Evolutionary conservation across 2,888 invertebrate species (phyloP), one percentile per base, ranked within the genome.

Genomic region (Idaea dimidiata): DNA sequence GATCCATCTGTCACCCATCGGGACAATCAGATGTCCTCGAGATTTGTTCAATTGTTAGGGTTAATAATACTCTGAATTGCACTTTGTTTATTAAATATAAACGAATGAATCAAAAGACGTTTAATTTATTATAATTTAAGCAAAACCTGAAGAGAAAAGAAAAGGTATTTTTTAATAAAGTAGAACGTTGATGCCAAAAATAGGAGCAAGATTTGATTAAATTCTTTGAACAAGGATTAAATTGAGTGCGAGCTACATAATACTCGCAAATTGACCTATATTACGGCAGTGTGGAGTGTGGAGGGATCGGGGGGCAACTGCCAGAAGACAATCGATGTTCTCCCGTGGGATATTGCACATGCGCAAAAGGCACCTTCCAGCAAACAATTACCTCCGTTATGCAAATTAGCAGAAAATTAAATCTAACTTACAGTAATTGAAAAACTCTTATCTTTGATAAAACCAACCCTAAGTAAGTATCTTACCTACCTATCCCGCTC

Each of bases 11-110:
- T 78, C 83, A 78, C 75, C 78, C 71, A 78, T 80, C 76, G 83
- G 87, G 87, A 86, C 84, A 78, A 78, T 75, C 74, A 79, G 78
- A 82, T 80, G 87, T 88, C 87, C 84, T 82, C 78, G 80, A 85
- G 74, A 89, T 89, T 89, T 91, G 89, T 91, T 91, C 90, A 91
- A 91, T 91, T 90, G 89, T 91, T 91, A 91, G 87, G 88, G 88
- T 87, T 91, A 91, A 91, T 83, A 82, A 91, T 83, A 82, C 89
- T 92, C 92, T 93, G 93, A 91, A 93, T 92, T 93, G 93, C 92
- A 92, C 86, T 91, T 93, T 93, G 89, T 92, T 93, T 92, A 93
- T 91, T 91, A 91, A 93, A 93, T 93, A 93, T 93, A 92, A 93
- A 93, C 88, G 88, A 93, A 91, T 90, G 87, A 91, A 90, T 86